Evolutionary conservation across 2,888 invertebrate species (phyloP).

Genomic region (Anorthoa munda): DNA sequence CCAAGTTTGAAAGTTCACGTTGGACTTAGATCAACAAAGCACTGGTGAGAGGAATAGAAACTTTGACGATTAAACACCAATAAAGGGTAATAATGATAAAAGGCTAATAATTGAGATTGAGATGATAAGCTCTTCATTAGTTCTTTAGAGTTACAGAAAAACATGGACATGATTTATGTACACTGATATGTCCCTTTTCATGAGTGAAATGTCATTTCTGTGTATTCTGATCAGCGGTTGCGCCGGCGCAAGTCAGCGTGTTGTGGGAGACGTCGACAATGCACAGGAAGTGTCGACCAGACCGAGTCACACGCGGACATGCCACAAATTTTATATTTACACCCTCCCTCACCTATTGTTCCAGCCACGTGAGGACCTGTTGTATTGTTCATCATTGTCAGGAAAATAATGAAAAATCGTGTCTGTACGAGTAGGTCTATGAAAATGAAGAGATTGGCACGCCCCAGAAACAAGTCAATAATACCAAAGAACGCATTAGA

Average conservation of each 20-base stretch:
- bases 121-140: too few species aligned
- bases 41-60: background rate
- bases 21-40: background rate
- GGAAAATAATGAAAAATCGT: conserved; percentile 17
- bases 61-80: too few species aligned
- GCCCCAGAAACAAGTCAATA: conserved; percentile 24
- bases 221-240: conserved; percentile 67
- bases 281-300: conserved; percentile 89
- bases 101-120: too few species aligned
- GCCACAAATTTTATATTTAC: conserved; percentile 84
- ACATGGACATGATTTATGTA: too few species aligned
- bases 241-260: conserved; percentile 80
- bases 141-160: too few species aligned
- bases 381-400: conserved; percentile 44
- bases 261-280: conserved; percentile 85
- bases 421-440: background rate
- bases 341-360: conserved; percentile 77
- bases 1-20: too few species aligned
- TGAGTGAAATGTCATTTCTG: conserved; percentile 58
- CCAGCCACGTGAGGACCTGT: conserved; percentile 56
- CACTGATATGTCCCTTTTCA: background rate
- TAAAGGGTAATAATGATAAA: too few species aligned
- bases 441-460: conserved; percentile 9
- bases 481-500: conserved; percentile 29
- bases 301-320: conserved; percentile 84